Evolutionary conservation across 2,113 vertebrate species (phyloP).

Genomic region (Centropus bengalensis): DNA sequence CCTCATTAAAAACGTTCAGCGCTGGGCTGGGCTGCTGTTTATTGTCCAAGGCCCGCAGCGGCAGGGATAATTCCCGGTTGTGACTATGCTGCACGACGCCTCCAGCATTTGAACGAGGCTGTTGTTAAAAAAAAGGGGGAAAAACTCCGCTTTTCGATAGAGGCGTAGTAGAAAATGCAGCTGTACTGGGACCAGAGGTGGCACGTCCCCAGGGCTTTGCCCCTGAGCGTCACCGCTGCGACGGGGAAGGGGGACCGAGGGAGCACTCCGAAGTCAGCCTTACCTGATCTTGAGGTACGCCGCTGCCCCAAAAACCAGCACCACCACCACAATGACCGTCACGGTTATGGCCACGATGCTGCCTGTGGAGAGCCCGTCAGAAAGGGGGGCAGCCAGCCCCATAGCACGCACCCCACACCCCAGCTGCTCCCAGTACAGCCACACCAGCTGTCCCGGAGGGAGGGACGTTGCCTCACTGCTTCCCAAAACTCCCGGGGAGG

Average conservation of each 20-base stretch:
- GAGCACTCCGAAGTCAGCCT: neutral
- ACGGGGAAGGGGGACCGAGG: neutral
- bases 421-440: neutral
- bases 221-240: neutral
- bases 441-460: accelerated
- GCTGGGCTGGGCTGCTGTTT: neutral
- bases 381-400: neutral
- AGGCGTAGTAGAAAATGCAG: accelerated
- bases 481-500: neutral
- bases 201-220: neutral
- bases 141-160: neutral
- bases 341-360: slow-evolving; percentile 80
- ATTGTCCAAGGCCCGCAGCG: neutral
- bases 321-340: slow-evolving; percentile 73
- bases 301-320: slow-evolving; percentile 76
- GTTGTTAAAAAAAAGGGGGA: neutral
- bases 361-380: slow-evolving; percentile 39
- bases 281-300: slow-evolving; percentile 82
- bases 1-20: slow-evolving; percentile 25
- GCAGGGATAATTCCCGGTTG: slow-evolving; percentile 8
- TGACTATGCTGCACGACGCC: neutral
- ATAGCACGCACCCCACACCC: accelerated
- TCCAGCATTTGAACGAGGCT: neutral
- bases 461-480: neutral
- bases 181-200: neutral